These are phyloP conservation scores for Matsumurasca onukii DNA, from an alignment of 1,140 invertebrate species.

Conservation along the genomic window DNA sequence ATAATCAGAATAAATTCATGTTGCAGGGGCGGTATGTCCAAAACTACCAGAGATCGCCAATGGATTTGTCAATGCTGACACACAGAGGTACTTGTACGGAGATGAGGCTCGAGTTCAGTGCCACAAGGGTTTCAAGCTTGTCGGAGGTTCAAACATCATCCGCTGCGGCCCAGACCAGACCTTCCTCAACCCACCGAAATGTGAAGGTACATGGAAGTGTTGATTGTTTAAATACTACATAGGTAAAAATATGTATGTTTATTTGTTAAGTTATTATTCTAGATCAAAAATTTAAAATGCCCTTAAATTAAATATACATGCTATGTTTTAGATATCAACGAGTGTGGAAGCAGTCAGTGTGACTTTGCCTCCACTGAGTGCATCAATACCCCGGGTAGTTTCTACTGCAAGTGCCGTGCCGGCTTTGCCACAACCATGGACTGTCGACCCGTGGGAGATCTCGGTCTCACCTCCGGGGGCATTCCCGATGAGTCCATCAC, in stretches of 20 bases:
- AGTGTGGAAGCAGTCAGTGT: slow-evolving; percentile 86
- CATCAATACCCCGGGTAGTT: slow-evolving; percentile 86
- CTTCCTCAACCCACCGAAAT: slow-evolving; percentile 82
- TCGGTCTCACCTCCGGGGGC: slow-evolving; percentile 85
- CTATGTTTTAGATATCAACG: slow-evolving; percentile 82
- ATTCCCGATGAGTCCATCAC: slow-evolving; percentile 87
- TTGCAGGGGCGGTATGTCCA: slow-evolving; percentile 73
- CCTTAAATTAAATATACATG: no score
- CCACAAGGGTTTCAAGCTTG: slow-evolving; percentile 82
- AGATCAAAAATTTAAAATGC: no score
- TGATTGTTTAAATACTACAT: neutral
- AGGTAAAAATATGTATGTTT: neutral
- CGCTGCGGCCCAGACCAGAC: slow-evolving; percentile 83
- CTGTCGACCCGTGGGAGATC: slow-evolving; percentile 83
- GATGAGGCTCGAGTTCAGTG: slow-evolving; percentile 93
- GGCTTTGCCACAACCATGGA: slow-evolving; percentile 87
- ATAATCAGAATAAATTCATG: no score
- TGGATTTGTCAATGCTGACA: slow-evolving; percentile 77
- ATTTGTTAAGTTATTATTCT: no score
- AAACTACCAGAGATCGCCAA: slow-evolving; percentile 81
- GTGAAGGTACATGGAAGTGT: slow-evolving; percentile 67
- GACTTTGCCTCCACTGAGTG: slow-evolving; percentile 90
- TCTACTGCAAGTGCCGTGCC: slow-evolving; percentile 84
- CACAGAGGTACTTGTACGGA: slow-evolving; percentile 76
- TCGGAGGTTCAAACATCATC: slow-evolving; percentile 84